Conservation (phyloP, 2,797 vertebrate species). For the Leontocebus nigricollis region DNA sequence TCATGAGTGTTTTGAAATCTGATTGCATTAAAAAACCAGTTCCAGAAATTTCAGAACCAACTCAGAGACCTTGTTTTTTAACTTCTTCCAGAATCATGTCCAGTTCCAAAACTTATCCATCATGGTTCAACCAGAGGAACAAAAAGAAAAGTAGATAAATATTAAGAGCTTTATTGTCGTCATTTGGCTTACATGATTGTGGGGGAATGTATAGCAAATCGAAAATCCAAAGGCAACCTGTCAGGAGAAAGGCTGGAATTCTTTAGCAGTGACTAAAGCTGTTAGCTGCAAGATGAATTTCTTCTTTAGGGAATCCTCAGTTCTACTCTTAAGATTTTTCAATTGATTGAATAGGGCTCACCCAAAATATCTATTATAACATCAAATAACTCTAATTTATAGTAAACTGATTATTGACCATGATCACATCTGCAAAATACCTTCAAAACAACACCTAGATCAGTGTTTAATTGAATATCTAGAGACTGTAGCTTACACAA, state of each 20-base stretch:
- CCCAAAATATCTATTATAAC: not conserved
- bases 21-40: not conserved
- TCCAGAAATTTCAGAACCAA: not conserved
- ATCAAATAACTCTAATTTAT: not conserved
- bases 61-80: not conserved
- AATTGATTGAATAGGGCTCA: too few species aligned
- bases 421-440: not conserved
- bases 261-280: not conserved
- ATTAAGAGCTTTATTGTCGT: not conserved
- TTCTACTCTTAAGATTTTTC: not conserved
- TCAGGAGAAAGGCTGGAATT: not conserved
- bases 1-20: not conserved
- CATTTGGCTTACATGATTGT: not conserved
- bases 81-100: not conserved
- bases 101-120: not conserved
- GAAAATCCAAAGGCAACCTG: too few species aligned
- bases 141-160: not conserved
- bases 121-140: not conserved
- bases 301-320: not conserved
- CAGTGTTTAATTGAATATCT: not conserved
- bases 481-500: not conserved
- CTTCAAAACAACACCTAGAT: not conserved
- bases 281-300: not conserved
- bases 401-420: not conserved
- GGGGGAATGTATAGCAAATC: not conserved